A percentile compares a stretch with the other conserved stretches of the same genome.
Evolutionary conservation across 1,140 invertebrate species (phyloP).

Genomic region (Leptoteleia sp.): DNA sequence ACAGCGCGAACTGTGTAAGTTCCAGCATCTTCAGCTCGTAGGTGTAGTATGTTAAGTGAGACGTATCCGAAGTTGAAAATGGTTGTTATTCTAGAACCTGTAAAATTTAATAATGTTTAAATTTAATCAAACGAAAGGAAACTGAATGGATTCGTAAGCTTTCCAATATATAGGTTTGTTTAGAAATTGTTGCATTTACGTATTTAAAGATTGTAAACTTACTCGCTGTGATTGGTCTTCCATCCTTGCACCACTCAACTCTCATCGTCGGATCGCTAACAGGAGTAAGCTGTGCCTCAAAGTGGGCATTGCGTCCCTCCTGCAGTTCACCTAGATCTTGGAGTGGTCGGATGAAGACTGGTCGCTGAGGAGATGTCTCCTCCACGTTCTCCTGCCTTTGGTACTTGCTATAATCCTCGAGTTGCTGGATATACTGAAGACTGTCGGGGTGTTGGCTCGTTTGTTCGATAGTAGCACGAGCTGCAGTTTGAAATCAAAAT

Average conservation of each 20-base stretch:
- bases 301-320: slow-evolving; percentile 95
- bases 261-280: slow-evolving; percentile 98
- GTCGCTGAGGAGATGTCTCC: slow-evolving; percentile 88
- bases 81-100: slow-evolving; percentile 94
- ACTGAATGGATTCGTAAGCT: no score
- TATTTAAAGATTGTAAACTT: slow-evolving; percentile 60
- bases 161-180: no score
- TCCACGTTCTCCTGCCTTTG: slow-evolving; percentile 91
- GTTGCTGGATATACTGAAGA: slow-evolving; percentile 93
- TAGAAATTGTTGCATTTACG: no score
- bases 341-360: slow-evolving; percentile 93
- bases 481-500: slow-evolving; percentile 73
- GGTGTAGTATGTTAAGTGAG: slow-evolving; percentile 97
- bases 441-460: slow-evolving; percentile 96
- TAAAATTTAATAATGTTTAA: slow-evolving; percentile 17
- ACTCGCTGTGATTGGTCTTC: slow-evolving; percentile 94
- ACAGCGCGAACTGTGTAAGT: slow-evolving; percentile 94
- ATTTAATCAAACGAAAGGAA: neutral
- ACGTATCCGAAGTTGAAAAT: slow-evolving; percentile 99
- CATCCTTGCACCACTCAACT: slow-evolving; percentile 99
- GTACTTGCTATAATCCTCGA: slow-evolving; percentile 95
- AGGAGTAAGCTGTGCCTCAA: slow-evolving; percentile 96
- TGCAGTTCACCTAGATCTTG: slow-evolving; percentile 92
- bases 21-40: slow-evolving; percentile 96
- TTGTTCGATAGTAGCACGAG: slow-evolving; percentile 90